Conservation (phyloP, 2,113 vertebrate genomes). For the Suncus etruscus region DNA sequence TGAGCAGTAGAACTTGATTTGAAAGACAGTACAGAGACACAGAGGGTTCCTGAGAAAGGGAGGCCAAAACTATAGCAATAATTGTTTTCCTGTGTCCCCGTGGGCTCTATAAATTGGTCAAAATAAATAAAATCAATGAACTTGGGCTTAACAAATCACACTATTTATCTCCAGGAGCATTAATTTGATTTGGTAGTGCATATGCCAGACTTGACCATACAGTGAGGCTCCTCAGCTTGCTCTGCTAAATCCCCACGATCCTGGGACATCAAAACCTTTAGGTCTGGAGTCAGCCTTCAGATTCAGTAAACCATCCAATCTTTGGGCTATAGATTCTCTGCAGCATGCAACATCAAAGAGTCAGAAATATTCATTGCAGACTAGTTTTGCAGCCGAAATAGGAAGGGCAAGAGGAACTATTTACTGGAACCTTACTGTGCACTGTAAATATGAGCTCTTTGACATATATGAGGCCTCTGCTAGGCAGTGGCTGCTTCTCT, state of each 20-base stretch:
- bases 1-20: slow-evolving; percentile 3
- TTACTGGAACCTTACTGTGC: background rate
- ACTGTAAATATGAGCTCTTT: background rate
- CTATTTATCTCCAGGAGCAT: background rate
- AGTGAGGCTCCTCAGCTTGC: background rate
- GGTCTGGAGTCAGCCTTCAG: background rate
- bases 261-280: background rate
- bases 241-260: background rate
- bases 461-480: background rate
- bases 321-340: background rate
- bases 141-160: background rate
- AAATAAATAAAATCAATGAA: background rate
- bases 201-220: background rate
- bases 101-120: background rate
- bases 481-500: background rate
- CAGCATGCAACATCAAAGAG: background rate
- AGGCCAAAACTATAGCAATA: background rate
- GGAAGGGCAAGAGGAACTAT: background rate
- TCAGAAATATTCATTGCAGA: background rate
- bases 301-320: background rate
- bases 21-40: background rate
- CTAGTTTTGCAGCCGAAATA: background rate
- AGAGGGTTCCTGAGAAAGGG: slow-evolving; percentile 20
- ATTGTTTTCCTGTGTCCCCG: background rate
- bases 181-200: background rate